Conservation (phyloP, 2,888 invertebrate species). For the Syrista parreyssii region DNA sequence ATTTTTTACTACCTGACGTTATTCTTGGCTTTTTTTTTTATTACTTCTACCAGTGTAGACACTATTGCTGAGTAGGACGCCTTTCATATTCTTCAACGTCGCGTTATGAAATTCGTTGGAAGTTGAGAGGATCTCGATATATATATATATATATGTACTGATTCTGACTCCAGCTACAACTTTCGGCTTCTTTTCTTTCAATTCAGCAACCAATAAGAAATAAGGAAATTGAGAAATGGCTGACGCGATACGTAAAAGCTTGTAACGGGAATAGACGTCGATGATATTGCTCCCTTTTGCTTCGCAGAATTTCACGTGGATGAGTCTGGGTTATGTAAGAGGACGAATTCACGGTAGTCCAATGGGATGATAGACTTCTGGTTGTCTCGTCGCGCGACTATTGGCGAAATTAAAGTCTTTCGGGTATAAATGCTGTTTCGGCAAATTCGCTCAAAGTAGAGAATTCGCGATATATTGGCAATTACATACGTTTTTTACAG, state of each 20-base stretch:
- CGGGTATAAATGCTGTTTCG: neutral
- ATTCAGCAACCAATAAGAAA: neutral
- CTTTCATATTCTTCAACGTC: conserved; percentile 22
- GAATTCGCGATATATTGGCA: neutral
- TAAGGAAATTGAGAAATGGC: neutral
- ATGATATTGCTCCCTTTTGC: neutral
- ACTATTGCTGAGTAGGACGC: neutral
- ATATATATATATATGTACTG: conserved; percentile 13
- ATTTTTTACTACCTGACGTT: neutral
- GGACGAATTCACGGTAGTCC: neutral
- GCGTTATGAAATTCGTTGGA: conserved; percentile 41
- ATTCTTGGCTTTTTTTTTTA: neutral
- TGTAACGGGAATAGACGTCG: neutral
- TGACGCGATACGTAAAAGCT: neutral
- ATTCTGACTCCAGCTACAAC: neutral
- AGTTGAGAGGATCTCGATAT: conserved; percentile 29
- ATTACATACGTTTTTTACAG: neutral
- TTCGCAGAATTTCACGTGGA: neutral
- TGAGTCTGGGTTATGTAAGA: neutral
- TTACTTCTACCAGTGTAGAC: neutral
- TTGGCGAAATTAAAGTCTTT: neutral
- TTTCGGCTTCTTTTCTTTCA: neutral
- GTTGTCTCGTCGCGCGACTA: neutral
- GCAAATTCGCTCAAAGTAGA: neutral
- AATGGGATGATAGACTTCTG: neutral